A percentile compares a stretch with the other conserved stretches of the same genome.
phyloP scores from a whole-genome alignment of 2,888 invertebrate genomes.

The Urechis unicinctus region DNA sequence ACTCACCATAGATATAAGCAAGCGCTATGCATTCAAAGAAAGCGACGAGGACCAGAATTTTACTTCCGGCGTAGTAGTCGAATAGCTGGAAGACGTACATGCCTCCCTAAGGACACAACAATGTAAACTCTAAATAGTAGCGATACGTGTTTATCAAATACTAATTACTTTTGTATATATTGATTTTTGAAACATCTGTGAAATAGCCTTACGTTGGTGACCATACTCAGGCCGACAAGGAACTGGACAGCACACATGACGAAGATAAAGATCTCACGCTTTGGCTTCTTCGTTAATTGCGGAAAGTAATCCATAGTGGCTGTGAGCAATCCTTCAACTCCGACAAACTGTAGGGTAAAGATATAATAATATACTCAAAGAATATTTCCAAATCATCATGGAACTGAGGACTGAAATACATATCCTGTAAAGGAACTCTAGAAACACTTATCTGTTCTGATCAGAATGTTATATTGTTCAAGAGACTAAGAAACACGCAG shows the following conservation, averaged over 20 bases:
- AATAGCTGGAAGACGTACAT: conserved; percentile 63
- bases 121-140: too few relatives aligned
- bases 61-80: conserved; percentile 61
- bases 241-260: conserved; percentile 56
- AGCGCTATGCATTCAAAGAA: conserved; percentile 70
- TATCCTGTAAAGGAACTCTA: too few relatives aligned
- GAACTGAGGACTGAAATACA: too few relatives aligned
- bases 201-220: conserved; percentile 55
- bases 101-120: conserved; percentile 55
- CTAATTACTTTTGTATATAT: too few relatives aligned
- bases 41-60: conserved; percentile 59
- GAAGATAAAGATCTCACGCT: conserved; percentile 57
- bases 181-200: too few relatives aligned
- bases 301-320: conserved; percentile 60
- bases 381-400: too few relatives aligned
- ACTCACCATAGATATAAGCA: conserved; percentile 69
- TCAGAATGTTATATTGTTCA: too few relatives aligned
- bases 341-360: conserved; percentile 9
- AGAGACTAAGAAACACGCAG: too few relatives aligned
- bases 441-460: too few relatives aligned
- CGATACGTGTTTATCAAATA: too few relatives aligned
- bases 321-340: conserved; percentile 44
- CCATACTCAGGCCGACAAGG: conserved; percentile 57
- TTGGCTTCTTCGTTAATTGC: conserved; percentile 45
- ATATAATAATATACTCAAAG: too few relatives aligned